phyloP scores from a whole-genome alignment of 2,113 vertebrate genomes.

The Balaenoptera acutorostrata region DNA sequence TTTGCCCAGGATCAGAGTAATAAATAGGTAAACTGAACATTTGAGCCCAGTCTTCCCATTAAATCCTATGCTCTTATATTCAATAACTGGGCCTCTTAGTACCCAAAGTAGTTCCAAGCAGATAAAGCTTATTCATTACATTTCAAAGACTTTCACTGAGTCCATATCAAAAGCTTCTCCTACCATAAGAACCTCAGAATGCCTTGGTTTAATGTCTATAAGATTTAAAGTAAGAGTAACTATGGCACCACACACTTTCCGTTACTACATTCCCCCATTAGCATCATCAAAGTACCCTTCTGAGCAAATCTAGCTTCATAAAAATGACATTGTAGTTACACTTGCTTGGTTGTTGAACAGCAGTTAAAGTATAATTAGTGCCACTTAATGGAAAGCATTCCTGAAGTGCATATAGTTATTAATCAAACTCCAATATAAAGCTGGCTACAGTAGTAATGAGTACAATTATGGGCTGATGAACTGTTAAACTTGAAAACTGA shows the following conservation, averaged over 20 bases:
- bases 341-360: conserved; percentile 74
- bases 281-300: conserved; percentile 41
- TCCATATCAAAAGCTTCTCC: not conserved
- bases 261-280: conserved; percentile 31
- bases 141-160: not conserved
- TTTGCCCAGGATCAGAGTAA: not conserved
- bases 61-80: not conserved
- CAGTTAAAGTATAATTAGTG: conserved; percentile 71
- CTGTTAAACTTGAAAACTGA: conserved; percentile 71
- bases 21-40: not conserved
- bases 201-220: not conserved
- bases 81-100: not conserved
- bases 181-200: not conserved
- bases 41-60: not conserved
- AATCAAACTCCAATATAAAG: conserved; percentile 72
- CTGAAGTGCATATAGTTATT: conserved; percentile 71
- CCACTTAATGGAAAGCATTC: conserved; percentile 72
- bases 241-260: not conserved
- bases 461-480: conserved; percentile 69
- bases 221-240: conserved; percentile 7
- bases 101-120: not conserved
- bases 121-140: not conserved
- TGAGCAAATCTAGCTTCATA: conserved; percentile 64
- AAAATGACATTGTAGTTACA: conserved; percentile 68
- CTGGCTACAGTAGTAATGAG: conserved; percentile 65